Percentiles rank a stretch among this genome's conserved stretches.
These are phyloP conservation scores for Actinemys pallida DNA, from an alignment of 2,113 vertebrate species.

Conservation along the genomic window DNA sequence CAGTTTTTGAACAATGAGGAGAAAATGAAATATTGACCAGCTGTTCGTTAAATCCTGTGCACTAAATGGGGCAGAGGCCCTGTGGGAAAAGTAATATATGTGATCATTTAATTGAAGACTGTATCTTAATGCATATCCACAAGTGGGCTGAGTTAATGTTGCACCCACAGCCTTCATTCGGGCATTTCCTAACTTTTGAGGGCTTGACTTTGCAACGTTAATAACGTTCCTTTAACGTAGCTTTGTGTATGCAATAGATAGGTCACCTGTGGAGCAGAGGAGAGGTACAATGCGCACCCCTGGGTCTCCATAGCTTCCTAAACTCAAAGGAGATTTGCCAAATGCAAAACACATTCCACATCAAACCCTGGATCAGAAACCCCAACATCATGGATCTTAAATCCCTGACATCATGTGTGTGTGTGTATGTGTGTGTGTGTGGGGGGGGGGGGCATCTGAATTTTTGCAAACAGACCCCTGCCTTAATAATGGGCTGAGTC, in stretches of 20 bases:
- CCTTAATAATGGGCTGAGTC: too few relatives aligned
- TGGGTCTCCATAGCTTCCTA: neutral
- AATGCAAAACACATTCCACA: neutral
- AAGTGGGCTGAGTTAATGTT: neutral
- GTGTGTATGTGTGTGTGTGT: neutral
- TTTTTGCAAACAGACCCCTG: neutral
- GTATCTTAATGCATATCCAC: neutral
- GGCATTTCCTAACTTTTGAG: neutral
- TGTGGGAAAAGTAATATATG: neutral
- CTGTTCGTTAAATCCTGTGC: neutral
- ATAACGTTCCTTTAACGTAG: neutral
- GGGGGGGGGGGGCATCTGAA: neutral
- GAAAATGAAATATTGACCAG: neutral
- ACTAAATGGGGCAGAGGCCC: neutral
- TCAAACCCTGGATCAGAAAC: neutral
- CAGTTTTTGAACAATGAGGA: too few relatives aligned
- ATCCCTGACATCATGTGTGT: neutral
- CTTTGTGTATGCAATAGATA: neutral
- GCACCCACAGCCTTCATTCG: neutral
- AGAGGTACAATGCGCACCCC: neutral
- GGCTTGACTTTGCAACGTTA: neutral
- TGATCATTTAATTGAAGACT: neutral
- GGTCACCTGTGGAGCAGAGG: too few relatives aligned
- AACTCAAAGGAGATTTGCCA: neutral
- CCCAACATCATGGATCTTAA: too few relatives aligned